phyloP scores from a whole-genome alignment of 2,888 invertebrate genomes.

The Cryptocheilus praepositus region DNA sequence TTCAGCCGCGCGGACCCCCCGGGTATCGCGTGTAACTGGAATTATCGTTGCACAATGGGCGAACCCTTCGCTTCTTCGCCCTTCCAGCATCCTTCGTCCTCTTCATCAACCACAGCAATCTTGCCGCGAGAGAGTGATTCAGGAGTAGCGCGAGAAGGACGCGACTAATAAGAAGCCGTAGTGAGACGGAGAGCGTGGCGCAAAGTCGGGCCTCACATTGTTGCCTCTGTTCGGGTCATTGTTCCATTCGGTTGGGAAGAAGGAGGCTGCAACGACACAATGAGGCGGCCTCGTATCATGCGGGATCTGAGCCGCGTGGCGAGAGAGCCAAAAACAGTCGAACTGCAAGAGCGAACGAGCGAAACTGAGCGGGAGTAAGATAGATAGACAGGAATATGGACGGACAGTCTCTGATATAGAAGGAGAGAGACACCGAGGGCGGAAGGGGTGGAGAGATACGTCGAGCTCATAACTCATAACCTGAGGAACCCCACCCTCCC shows the following conservation, averaged over 20 bases:
- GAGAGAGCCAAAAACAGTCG: slow-evolving; percentile 21
- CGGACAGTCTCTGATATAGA: background rate
- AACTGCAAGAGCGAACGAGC: slow-evolving; percentile 26
- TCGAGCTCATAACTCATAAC: slow-evolving; percentile 63
- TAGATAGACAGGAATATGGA: background rate
- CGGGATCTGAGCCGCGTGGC: slow-evolving; percentile 63
- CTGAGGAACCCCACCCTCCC: slow-evolving; percentile 61
- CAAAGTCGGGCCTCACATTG: slow-evolving; percentile 38
- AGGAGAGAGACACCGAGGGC: slow-evolving; percentile 28
- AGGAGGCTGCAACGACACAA: slow-evolving; percentile 53
- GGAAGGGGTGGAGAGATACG: slow-evolving; percentile 27
- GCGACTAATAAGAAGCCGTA: background rate
- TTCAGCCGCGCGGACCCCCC: slow-evolving; percentile 58
- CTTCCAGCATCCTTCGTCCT: slow-evolving; percentile 22
- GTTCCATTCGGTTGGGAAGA: slow-evolving; percentile 24
- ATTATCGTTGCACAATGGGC: slow-evolving; percentile 72
- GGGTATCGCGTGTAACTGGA: slow-evolving; percentile 66
- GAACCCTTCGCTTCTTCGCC: slow-evolving; percentile 33
- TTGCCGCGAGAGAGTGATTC: slow-evolving; percentile 41
- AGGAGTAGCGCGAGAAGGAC: slow-evolving; percentile 12
- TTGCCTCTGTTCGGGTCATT: slow-evolving; percentile 49
- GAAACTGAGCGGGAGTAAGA: slow-evolving; percentile 25
- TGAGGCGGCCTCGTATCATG: slow-evolving; percentile 62
- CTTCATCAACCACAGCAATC: slow-evolving; percentile 51
- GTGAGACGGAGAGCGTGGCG: slow-evolving; percentile 9